Conservation (phyloP, 1,140 invertebrate species). For the Arctopsyche grandis region DNA sequence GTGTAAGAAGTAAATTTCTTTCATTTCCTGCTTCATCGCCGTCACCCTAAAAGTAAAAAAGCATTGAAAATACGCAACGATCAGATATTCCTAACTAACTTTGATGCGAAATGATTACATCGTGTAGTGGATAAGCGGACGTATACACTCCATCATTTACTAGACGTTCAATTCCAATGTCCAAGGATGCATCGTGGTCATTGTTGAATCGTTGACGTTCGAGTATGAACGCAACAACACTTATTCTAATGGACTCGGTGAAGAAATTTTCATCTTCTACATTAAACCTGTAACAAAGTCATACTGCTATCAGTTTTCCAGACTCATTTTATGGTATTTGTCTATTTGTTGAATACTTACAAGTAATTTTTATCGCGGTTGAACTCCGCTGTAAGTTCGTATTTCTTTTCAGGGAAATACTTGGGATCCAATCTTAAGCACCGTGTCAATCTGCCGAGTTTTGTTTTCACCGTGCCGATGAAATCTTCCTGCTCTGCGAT, state of each 20-base stretch:
- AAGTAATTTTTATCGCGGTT: conserved; percentile 88
- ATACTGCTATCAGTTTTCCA: not conserved
- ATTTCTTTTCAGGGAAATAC: conserved; percentile 76
- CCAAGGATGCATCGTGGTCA: conserved; percentile 72
- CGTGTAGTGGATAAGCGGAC: conserved; percentile 91
- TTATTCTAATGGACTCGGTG: conserved; percentile 82
- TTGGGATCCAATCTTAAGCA: conserved; percentile 67
- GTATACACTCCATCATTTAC: conserved; percentile 80
- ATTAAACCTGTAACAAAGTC: conserved; percentile 79
- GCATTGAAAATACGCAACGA: conserved; percentile 55
- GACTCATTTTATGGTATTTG: not conserved
- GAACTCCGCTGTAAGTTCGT: conserved; percentile 85
- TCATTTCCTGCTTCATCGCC: conserved; percentile 73
- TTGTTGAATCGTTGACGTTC: conserved; percentile 85
- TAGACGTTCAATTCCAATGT: conserved; percentile 86
- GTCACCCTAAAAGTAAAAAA: conserved; percentile 77
- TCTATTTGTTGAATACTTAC: conserved; percentile 66
- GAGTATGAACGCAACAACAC: conserved; percentile 92
- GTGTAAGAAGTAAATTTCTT: conserved; percentile 79
- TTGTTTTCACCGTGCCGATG: conserved; percentile 42
- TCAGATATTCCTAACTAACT: not conserved
- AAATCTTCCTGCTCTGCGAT: conserved; percentile 49
- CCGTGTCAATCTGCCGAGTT: conserved; percentile 28
- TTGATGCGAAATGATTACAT: conserved; percentile 70
- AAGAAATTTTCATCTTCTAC: conserved; percentile 85